phyloP scores from a whole-genome alignment of 2,113 vertebrate species.

The Solea senegalensis region DNA sequence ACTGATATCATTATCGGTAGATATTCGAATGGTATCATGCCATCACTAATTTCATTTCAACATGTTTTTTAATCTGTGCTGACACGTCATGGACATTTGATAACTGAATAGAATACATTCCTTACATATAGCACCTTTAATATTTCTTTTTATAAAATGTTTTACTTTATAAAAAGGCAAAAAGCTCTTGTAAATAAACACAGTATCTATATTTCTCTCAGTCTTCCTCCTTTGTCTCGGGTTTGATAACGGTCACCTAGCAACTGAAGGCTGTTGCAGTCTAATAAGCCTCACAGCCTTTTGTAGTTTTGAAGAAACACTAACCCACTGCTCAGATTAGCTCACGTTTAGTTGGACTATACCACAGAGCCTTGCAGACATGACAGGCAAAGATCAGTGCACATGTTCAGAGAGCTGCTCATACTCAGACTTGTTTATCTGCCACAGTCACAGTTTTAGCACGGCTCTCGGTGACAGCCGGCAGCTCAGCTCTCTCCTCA shows the following conservation, averaged over 20 bases:
- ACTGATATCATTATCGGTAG: no score
- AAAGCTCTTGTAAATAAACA: no score
- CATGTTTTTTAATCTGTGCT: no score
- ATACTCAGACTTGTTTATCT: conserved; percentile 13
- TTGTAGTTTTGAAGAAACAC: conserved; percentile 19
- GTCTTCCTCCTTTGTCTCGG: background rate
- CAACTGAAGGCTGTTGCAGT: conserved; percentile 43
- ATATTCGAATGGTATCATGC: no score
- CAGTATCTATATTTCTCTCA: background rate
- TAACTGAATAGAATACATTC: no score
- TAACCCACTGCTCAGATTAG: conserved; percentile 11
- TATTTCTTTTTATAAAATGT: no score
- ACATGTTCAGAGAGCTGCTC: conserved; percentile 31
- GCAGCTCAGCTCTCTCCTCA: background rate
- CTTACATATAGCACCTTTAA: no score
- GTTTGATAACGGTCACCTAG: conserved; percentile 43
- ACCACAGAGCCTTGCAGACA: conserved; percentile 20
- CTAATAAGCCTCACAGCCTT: conserved; percentile 27
- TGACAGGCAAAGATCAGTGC: conserved; percentile 21
- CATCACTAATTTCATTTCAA: no score
- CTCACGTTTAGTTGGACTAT: conserved; percentile 11
- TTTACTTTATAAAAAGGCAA: no score
- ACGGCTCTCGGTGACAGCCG: conserved; percentile 15
- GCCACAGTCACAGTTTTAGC: conserved; percentile 19
- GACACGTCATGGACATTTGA: no score